Evolutionary conservation across 2,797 vertebrate species (phyloP), one percentile per base, ranked within the genome.

Genomic region (Onychomys leucogaster): DNA sequence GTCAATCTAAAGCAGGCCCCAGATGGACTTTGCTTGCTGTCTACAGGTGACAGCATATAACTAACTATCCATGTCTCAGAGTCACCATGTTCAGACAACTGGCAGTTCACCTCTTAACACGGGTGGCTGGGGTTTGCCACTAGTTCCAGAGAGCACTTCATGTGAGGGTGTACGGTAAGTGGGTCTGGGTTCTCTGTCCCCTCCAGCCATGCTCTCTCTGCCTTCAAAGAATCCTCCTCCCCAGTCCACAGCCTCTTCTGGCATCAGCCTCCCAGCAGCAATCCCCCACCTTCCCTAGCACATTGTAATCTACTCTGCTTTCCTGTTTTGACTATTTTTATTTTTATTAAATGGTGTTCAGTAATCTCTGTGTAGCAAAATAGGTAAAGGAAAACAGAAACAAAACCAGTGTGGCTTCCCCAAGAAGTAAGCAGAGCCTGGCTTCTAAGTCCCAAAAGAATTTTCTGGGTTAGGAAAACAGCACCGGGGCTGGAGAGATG

Each of bases 301-400:
- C 87, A 71, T 80, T 92, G 43, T 91, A 59, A 92, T 96, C 92
- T 89, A 73, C 82, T 88, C 43, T 76, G 29, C 16, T 75, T 96
- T 92, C 63, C 84, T 90, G 57, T 94, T 93, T 81, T 83, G 19
- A 49, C n/a, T 83, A n/a, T 67, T 82, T 81, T 52, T 82, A 49
- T 93, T 90, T 84, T 46, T 69, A 87, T 98, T 98, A 98, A 98
- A 98, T 49, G 19, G 11, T 71, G 21, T 86, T 73, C 55, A 95
- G 32, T 59, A 46, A 65, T 41, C 43, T 73, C 32, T 75, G 76
- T 80, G 67, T 69, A 14, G 37, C 76, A 81, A 57, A 82, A 61
- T 95, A 84, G 91, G 76, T 0, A 6, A 46, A 46, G 55, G 29
- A 63, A 83, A 29, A 84, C 3, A 46, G 55, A 86, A 69, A 49